Base-by-base conservation (phyloP, 2,797 vertebrate species). In the Mallotus villosus region DNA sequence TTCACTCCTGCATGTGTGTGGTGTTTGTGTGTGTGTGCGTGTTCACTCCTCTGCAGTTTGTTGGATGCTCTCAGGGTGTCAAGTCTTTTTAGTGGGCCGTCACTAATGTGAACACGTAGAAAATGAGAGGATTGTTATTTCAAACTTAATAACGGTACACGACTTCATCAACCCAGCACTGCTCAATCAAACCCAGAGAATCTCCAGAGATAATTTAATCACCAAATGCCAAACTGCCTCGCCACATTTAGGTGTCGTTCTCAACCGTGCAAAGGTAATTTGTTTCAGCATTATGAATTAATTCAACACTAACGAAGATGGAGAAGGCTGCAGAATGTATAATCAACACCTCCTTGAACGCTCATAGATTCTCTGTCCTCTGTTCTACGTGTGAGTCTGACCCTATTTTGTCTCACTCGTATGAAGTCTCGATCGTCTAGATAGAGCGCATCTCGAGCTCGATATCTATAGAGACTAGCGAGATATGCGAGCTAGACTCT, bases 221-320 rank as follows among this genome's bases (percentile, higher is more conserved):
- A 92, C 88, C 86, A 91, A 92, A 94, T 93, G 91, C 88, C 90
- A 92, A 91, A 90, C 90, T 90, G 92, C 91, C 89, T 92, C 85
- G 89, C 86, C 88, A 90, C 89, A 91, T 94, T 93, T 93, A 93
- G 90, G 91, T 93, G 90, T 92, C 90, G 94, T 93, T 93, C 93
- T 92, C 92, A 88, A 89, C 90, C 89, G 80, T 91, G 91, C 90
- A 92, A 92, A 94, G 93, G 92, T 94, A 94, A 94, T 94, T 94
- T 93, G 93, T 93, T 93, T 93, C 90, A 91, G 92, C 91, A 93
- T 94, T 94, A 93, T 92, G 91, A 93, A 94, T 94, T 93, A 94
- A 94, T 94, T 93, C 93, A 92, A 92, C 88, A 89, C 87, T 93
- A 94, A 94, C 92, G 87, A 93, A 93, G 93, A 93, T 91, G 92